Percentiles rank a stretch among this genome's conserved stretches.
Conservation (phyloP, 1,140 invertebrate species). For the Drosophila tsacasi region DNA sequence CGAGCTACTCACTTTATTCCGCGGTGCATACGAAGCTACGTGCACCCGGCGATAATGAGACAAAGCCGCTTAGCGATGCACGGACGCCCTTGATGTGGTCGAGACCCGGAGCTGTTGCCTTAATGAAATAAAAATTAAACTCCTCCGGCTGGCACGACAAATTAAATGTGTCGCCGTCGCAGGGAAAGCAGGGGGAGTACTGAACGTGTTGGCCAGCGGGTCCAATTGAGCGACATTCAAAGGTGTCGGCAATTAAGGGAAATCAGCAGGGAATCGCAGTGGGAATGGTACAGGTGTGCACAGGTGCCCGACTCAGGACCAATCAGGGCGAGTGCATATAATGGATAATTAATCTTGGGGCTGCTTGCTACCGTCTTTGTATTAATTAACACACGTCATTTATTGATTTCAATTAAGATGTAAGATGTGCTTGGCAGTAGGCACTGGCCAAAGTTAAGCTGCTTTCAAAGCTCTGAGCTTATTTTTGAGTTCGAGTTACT, state of each 20-base stretch:
- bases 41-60: conserved; percentile 68
- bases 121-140: conserved; percentile 73
- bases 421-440: background rate
- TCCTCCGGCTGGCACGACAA: conserved; percentile 33
- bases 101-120: conserved; percentile 15
- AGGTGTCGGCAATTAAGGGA: conserved; percentile 72
- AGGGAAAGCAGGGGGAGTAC: conserved; percentile 1
- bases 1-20: conserved; percentile 11
- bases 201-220: conserved; percentile 19
- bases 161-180: conserved; percentile 64
- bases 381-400: conserved; percentile 54
- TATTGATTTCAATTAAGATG: conserved; percentile 26
- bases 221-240: conserved; percentile 57
- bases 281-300: conserved; percentile 3
- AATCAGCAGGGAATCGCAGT: conserved; percentile 64
- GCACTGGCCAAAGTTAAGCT: background rate
- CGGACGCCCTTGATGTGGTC: conserved; percentile 25
- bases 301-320: background rate
- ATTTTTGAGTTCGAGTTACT: background rate
- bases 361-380: conserved; percentile 25
- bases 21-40: conserved; percentile 16
- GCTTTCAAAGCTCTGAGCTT: background rate
- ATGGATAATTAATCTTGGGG: conserved; percentile 70
- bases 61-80: conserved; percentile 56
- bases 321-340: conserved; percentile 36